Base-by-base conservation (phyloP, 2,888 invertebrate genomes). In the Drosophila limbata region DNA sequence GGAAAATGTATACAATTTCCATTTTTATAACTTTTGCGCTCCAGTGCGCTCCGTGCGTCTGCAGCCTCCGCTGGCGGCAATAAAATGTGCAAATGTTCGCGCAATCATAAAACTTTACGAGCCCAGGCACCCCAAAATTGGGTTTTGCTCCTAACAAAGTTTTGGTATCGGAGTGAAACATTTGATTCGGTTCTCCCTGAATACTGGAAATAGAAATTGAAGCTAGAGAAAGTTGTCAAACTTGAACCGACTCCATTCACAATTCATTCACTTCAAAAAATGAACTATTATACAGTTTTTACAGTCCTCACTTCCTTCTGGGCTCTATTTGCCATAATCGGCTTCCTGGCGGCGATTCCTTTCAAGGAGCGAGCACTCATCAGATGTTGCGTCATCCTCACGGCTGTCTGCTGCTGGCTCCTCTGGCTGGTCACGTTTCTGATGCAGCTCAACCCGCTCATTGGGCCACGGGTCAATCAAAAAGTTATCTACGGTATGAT, bases 1-100 rank as follows among this genome's bases (percentile, higher is more conserved):
- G 78, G 60, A 74, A 89, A 90, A 84, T 79, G 79, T 87, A 86
- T 87, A 89, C 88, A 78, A 89, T 90, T 84, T 90, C 78, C 73
- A 75, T 81, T 89, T 90, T 90, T 84, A 90, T 85, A 77, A 70
- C 80, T 56, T 74, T 64, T 70, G 55, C 75, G 78, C 81, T 79
- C 72, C 77, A 81, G 28, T 75, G 81, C 64, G 77, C 75, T 77
- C 17, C 69, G 79, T 57, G 71, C 62, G 74, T 60, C 76, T 77
- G 72, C 74, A 79, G 73, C 71, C 77, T 68, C 70, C 72, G 66
- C 70, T 56, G 42, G 55, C 55, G 51, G 73, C 84, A 71, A 84
- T 88, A 87, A 87, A 90, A 90, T 69, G 11, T 21, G 63, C 51
- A 82, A 85, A 85, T 74, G 74, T 63, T 79, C 73, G 72, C 71